Evolutionary conservation across 2,113 vertebrate genomes (phyloP), one percentile per base, ranked within the genome.

Genomic region (Grallaria varia): DNA sequence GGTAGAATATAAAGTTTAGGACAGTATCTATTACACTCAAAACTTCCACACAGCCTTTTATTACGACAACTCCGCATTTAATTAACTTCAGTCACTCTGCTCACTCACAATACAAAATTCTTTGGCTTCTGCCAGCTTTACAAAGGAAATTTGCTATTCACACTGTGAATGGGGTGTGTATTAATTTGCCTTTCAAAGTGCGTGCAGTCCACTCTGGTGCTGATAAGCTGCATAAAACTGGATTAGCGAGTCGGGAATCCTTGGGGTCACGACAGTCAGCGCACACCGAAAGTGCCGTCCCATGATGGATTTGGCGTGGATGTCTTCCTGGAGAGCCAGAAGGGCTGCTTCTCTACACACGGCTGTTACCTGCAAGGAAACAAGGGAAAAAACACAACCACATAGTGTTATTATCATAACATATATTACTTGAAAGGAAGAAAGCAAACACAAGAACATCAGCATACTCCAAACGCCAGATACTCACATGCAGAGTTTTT

Each of bases 331-430:
- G 35, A 99, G 98, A 84, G 99, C 99, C 60, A 98, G 97, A 20
- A 99, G 98, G 74, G 98, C 99, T 25, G 99, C 99, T 97, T 99
- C 99, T 96, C 98, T 98, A 91, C 99, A 99, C 76, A 99, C 97
- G 8, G 99, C 99, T 17, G 98, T 97, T 97, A 99, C 98, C 99
- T 99, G 97, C 69, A 98, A 96, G 95, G 93, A 95, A 97, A 97
- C 94, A 96, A 92, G 20, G 20, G 69, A 83, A 64, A 87, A 52
- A 21, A 4, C 3, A 28, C 3, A 28, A 28, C 12, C 56, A 40
- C 27, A 19, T 0, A 30, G 12, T 28, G 37, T 21, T 47, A 31
- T 45, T 47, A 21, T 49, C 44, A 35, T 56, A n/a, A 81, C 44
- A 52, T 7, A 17, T 8, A n/a, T 24, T 25, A n/a, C 47, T 39